Percentiles rank a stretch among this genome's conserved stretches.
These are phyloP conservation scores for Rapana venosa DNA, from an alignment of 2,888 invertebrate genomes.

Conservation along the genomic window DNA sequence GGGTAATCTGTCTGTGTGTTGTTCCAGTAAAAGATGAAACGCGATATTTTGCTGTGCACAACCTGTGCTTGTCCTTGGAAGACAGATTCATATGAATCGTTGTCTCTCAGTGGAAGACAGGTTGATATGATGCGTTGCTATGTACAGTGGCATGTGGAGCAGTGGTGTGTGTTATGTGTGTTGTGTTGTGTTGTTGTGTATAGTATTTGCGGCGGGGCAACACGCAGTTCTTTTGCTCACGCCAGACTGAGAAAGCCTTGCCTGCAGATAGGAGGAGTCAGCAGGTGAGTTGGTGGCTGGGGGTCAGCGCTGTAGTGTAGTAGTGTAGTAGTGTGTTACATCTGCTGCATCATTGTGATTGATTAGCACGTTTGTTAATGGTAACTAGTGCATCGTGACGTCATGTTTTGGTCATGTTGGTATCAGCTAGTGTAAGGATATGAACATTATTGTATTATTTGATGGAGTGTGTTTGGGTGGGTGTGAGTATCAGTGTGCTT, in stretches of 20 bases:
- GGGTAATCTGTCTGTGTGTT: no score
- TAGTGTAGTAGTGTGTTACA: neutral
- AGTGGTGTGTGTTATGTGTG: conserved; percentile 43
- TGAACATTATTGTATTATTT: no score
- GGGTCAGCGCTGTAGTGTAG: neutral
- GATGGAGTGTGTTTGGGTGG: no score
- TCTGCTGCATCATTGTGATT: neutral
- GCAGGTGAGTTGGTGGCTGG: conserved; percentile 64
- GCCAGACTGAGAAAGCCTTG: conserved; percentile 84
- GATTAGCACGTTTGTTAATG: neutral
- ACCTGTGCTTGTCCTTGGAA: no score
- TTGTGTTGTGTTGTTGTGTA: conserved; percentile 48
- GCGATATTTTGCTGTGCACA: no score
- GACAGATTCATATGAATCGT: no score
- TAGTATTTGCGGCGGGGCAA: conserved; percentile 93
- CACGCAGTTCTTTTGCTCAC: conserved; percentile 92
- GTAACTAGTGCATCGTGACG: no score
- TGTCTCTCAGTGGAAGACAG: no score
- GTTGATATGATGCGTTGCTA: neutral
- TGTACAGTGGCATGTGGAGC: neutral
- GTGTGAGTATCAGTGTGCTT: no score
- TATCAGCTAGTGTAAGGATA: no score
- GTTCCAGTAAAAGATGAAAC: no score
- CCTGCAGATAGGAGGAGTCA: conserved; percentile 77
- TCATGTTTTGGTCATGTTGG: no score